Base-by-base conservation (phyloP, 2,113 vertebrate species). In the Colinus virginianus region DNA sequence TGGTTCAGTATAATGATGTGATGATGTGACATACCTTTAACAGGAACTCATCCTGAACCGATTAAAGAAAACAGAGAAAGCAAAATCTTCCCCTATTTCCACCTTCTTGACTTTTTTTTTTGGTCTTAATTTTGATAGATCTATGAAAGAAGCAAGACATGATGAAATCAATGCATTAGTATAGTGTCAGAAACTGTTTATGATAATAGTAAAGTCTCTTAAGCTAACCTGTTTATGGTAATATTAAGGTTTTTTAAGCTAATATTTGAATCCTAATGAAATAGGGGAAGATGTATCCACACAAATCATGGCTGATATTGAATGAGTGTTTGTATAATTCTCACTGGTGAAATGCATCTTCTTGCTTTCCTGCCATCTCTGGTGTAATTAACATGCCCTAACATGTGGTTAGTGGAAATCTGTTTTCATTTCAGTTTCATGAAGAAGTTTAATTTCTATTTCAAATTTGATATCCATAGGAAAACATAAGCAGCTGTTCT, bases 91-190 rank as follows among this genome's bases (percentile, higher is more conserved):
- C 6, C 28, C 5, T 67, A 20, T 51, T 87, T 88, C 7, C 3
- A 30, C 9, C 12, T 62, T 75, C 34, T 78, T 93, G 25, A 38
- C 26, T 53, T 32, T 42, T 56, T 49, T 69, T 49, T 69, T 45
- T 69, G 14, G 15, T 56, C 36, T 12, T 64, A 49, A 5, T 13
- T 78, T 84, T 68, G 48, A 68, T 17, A 90, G 63, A 5, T 0
- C 0, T 51, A 12, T 48, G 11, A 3, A 68, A 62, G 75, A 64
- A 71, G 13, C 15, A 61, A 58, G 10, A 71, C 0, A 2, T 14
- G 46, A 81, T 56, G 9, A 59, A 72, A n/a, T 38, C 51, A 38
- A 4, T 74, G 26, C 7, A 55, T 48, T 84, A 22, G 36, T 5
- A 1, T 45, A 58, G 36, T 56, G 6, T 88, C 49, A 53, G 68